phyloP scores from a whole-genome alignment of 1,140 invertebrate species.

The Pogonomyrmex barbatus region DNA sequence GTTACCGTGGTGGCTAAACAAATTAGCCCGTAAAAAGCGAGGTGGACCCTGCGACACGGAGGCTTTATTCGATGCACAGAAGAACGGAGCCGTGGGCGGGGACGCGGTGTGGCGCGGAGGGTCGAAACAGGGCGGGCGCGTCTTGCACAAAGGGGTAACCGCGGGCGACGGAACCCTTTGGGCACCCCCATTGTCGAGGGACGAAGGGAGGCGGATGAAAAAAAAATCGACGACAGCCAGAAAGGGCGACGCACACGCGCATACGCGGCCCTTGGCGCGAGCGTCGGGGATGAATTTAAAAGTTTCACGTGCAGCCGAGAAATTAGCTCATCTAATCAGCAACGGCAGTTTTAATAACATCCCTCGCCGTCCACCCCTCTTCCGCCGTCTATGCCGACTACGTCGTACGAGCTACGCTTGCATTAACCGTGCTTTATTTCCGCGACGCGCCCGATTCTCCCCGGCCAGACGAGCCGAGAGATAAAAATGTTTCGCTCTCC shows the following conservation, averaged over 20 bases:
- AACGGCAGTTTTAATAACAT: slow-evolving; percentile 61
- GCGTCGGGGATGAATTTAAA: slow-evolving; percentile 62
- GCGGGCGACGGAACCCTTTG: slow-evolving; percentile 52
- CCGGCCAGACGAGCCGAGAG: slow-evolving; percentile 19
- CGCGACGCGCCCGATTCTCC: slow-evolving; percentile 51
- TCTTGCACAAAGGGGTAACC: slow-evolving; percentile 53
- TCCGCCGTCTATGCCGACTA: not conserved
- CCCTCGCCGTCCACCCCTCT: slow-evolving; percentile 10
- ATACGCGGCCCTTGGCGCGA: slow-evolving; percentile 5
- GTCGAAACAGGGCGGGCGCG: slow-evolving; percentile 36
- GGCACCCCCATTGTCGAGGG: slow-evolving; percentile 35
- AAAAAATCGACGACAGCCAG: slow-evolving; percentile 28
- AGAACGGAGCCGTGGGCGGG: slow-evolving; percentile 26
- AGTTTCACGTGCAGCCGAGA: slow-evolving; percentile 67
- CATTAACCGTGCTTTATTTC: slow-evolving; percentile 70
- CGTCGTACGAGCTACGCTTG: not conserved
- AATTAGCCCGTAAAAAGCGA: slow-evolving; percentile 79
- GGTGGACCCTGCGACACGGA: slow-evolving; percentile 12
- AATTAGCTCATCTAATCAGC: slow-evolving; percentile 75
- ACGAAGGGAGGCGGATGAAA: not conserved
- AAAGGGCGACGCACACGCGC: not conserved
- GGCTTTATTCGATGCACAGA: slow-evolving; percentile 49
- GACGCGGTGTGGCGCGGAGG: slow-evolving; percentile 22
- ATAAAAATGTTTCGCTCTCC: slow-evolving; percentile 37
- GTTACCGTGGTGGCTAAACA: slow-evolving; percentile 79